Base-by-base conservation (phyloP, 92 coral and sea anemone species). In the Heliopora coerulea region DNA sequence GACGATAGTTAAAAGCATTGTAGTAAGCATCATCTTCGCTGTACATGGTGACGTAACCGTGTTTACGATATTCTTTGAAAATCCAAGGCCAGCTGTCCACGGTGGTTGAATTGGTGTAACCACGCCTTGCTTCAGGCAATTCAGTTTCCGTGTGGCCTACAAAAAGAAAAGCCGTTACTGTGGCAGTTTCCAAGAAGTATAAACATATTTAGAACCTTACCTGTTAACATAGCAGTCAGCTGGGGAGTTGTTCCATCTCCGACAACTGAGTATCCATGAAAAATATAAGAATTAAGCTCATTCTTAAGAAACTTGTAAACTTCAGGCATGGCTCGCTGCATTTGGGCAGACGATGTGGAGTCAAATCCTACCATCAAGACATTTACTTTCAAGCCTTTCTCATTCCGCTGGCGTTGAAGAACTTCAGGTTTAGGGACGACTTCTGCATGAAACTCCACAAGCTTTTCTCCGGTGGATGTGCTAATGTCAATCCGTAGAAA, bases 171-270 rank as follows among this genome's bases (percentile, higher is more conserved):
- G n/a, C n/a, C n/a, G n/a, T n/a, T n/a, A n/a, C n/a, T n/a, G n/a
- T n/a, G n/a, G n/a, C n/a, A n/a, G n/a, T n/a, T n/a, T n/a, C n/a
- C n/a, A n/a, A n/a, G n/a, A n/a, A n/a, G n/a, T n/a, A n/a, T n/a
- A n/a, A n/a, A n/a, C n/a, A n/a, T n/a, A n/a, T n/a, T n/a, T n/a
- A 6, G n/a, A 2, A 15, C 2, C 50, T 56, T 28, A 88, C 97
- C 97, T 79, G 97, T 88, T 60, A 92, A 73, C 10, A 92, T 80
- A 0, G 97, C 97, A 11, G 96, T 81, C 29, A 92, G 76, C 10
- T 96, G 96, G 1, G 97, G 97, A 17, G 97, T 92, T 0, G 97
- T 92, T 0, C 97, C 97, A 64, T 92, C 97, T 0, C 97, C 97
- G 0, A 92, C 97, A 19, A 89, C 75, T 0, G 90, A 82, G 74